Evolutionary conservation across 1,140 invertebrate genomes (phyloP).

Genomic region (Leptinotarsa undecemlineata): DNA sequence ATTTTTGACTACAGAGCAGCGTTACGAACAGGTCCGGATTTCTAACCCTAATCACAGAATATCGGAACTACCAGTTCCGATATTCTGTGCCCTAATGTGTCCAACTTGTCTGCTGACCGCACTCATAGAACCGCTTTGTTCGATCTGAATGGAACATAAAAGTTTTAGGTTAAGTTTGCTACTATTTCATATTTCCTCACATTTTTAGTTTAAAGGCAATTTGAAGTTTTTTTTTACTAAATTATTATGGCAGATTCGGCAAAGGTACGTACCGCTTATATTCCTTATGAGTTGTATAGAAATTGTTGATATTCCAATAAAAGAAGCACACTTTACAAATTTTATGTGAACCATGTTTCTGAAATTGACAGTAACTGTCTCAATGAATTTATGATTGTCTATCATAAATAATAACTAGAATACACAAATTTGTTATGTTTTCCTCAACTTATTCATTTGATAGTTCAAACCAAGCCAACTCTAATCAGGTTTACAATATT

Average conservation of each 20-base stretch:
- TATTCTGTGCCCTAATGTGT: no score
- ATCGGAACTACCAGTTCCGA: no score
- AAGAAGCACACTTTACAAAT: neutral
- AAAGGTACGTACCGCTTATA: conserved; percentile 23
- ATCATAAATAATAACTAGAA: neutral
- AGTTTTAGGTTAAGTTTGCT: conserved; percentile 23
- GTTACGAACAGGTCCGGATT: no score
- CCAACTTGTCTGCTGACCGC: no score
- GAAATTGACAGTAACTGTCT: conserved; percentile 1
- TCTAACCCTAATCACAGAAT: no score
- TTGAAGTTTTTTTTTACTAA: neutral
- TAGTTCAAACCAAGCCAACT: conserved; percentile 1
- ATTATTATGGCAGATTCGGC: conserved; percentile 24
- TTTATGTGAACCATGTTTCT: conserved; percentile 3
- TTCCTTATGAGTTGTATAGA: neutral
- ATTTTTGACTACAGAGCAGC: no score
- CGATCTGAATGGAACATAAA: neutral
- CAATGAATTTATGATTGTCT: neutral
- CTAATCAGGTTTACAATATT: neutral
- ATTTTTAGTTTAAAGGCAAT: no score
- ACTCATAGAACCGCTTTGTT: neutral
- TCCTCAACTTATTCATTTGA: neutral
- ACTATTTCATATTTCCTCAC: no score
- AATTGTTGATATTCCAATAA: neutral
- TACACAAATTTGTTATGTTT: neutral